Percentiles rank a stretch among this genome's conserved stretches.
Conservation (phyloP, 2,113 vertebrate species). For the Anoplopoma fimbria region DNA sequence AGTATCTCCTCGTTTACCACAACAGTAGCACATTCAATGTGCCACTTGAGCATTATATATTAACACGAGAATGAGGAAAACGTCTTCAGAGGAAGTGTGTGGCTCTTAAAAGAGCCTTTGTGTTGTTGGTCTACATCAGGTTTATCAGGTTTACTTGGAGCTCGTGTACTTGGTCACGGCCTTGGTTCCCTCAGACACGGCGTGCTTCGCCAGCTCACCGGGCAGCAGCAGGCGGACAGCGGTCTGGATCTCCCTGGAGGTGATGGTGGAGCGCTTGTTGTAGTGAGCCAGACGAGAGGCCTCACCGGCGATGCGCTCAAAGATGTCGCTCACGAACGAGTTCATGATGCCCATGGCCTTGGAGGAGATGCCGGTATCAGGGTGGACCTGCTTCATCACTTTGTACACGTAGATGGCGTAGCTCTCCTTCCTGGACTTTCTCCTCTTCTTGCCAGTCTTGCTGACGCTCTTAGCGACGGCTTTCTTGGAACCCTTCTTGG, state of each 20-base stretch:
- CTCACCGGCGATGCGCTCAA: slow-evolving; percentile 74
- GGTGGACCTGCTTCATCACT: slow-evolving; percentile 1
- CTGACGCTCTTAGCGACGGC: not conserved
- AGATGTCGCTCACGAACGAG: slow-evolving; percentile 51
- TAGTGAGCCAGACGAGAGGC: slow-evolving; percentile 77
- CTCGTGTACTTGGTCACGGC: slow-evolving; percentile 3
- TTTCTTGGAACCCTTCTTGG: not conserved
- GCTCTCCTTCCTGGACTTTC: not conserved
- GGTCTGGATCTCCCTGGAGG: slow-evolving; percentile 88
- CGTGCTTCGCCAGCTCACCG: not conserved
- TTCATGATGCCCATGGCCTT: slow-evolving; percentile 1
- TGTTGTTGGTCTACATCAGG: not conserved
- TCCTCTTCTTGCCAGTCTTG: not conserved
- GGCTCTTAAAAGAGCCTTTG: too few relatives aligned
- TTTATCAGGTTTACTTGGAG: not conserved
- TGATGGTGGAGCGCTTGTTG: slow-evolving; percentile 79
- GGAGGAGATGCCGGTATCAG: not conserved
- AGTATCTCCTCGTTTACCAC: too few relatives aligned
- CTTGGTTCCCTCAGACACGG: not conserved
- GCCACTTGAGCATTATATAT: too few relatives aligned
- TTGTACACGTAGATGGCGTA: slow-evolving; percentile 3
- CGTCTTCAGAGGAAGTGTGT: too few relatives aligned
- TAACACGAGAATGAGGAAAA: too few relatives aligned
- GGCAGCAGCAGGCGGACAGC: slow-evolving; percentile 79
- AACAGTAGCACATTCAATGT: too few relatives aligned